Base-by-base conservation (phyloP, 1,140 invertebrate species). In the Drosophila rufa region DNA sequence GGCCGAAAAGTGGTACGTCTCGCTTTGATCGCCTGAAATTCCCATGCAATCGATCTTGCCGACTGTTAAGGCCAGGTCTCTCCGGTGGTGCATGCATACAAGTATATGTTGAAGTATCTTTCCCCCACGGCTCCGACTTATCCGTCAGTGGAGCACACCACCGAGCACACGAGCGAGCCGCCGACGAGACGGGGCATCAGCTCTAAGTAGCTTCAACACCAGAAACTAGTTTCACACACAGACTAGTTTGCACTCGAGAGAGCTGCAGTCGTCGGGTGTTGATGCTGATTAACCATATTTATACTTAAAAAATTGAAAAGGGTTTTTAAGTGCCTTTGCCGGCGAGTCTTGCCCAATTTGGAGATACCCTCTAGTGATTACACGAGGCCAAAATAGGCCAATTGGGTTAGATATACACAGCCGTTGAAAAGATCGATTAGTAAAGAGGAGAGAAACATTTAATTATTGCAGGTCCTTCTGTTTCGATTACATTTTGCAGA, bases 241-340 rank as follows among this genome's bases (percentile, higher is more conserved):
- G 67, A 70, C 67, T 70, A 70, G 67, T 67, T 70, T 70, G 67
- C 67, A 70, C 67, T 70, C 62, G 67, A 70, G 67, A 36, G 33
- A 56, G 53, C 53, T 40, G 51, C 15, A 48, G 60, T 27, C 66
- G 51, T 67, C 62, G 67, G 67, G 67, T 70, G 67, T 70, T 70
- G 67, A 70, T 70, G 67, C 67, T 70, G 67, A 70, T 70, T 70
- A 70, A 70, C 67, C 67, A 70, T 70, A 70, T 70, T 70, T 70
- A 70, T 70, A 70, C 67, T 70, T 70, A 70, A 70, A 70, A 70
- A 70, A 70, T 70, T 70, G 67, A 70, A 70, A 70, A 70, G 67
- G 67, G 67, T 70, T 70, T 69, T 70, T 70, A 68, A 70, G 62
- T 70, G 67, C 62, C 59, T 11, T 25, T 19, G 48, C 14, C 30